phyloP scores from a whole-genome alignment of 2,888 invertebrate species.

The Drosophila dives region DNA sequence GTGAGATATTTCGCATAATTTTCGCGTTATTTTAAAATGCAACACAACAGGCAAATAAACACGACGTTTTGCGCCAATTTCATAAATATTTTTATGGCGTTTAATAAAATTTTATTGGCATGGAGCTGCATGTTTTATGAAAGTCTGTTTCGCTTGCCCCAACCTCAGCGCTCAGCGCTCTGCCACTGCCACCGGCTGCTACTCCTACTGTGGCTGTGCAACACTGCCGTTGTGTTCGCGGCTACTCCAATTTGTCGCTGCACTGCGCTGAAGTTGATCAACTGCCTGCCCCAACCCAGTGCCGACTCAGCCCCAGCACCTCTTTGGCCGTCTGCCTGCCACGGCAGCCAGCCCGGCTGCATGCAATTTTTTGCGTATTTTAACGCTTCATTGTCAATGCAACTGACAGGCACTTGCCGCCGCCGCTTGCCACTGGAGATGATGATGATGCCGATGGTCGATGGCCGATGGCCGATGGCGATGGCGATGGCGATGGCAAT shows the following conservation, averaged over 20 bases:
- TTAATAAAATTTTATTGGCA: conserved; percentile 77
- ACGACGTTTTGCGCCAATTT: conserved; percentile 72
- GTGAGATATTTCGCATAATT: conserved; percentile 61
- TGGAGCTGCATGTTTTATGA: conserved; percentile 60
- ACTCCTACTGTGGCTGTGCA: conserved; percentile 4
- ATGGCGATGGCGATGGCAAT: conserved; percentile 4
- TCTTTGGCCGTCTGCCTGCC: conserved; percentile 17
- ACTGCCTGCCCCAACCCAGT: conserved; percentile 29
- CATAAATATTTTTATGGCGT: conserved; percentile 78
- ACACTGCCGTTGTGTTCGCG: neutral
- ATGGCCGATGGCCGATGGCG: neutral
- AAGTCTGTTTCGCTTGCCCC: conserved; percentile 32
- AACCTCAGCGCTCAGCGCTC: neutral
- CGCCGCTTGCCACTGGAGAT: conserved; percentile 21
- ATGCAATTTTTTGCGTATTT: conserved; percentile 65
- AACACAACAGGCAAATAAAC: conserved; percentile 64
- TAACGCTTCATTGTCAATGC: conserved; percentile 69
- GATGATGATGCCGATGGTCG: conserved; percentile 13
- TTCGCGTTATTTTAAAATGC: conserved; percentile 72
- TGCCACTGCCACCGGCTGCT: conserved; percentile 4
- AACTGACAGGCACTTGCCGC: conserved; percentile 66
- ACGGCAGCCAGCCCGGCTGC: conserved; percentile 27
- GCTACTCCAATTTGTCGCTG: conserved; percentile 72
- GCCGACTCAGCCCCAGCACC: conserved; percentile 1
- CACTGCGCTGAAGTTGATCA: conserved; percentile 63